Base-by-base conservation (phyloP, 2,113 vertebrate genomes). In the Ictalurus punctatus region DNA sequence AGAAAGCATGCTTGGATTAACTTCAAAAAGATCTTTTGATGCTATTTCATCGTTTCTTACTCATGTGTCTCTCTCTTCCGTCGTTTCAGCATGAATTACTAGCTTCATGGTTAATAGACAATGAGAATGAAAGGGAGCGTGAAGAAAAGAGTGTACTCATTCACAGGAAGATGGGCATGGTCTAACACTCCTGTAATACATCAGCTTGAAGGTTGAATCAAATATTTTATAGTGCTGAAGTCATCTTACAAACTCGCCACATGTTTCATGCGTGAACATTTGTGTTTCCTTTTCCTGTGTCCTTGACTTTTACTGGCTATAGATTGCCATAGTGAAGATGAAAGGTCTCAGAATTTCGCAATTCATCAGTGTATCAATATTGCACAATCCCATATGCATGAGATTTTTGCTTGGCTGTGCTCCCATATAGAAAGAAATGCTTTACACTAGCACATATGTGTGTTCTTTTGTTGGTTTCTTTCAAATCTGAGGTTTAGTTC, bases 381-480 rank as follows among this genome's bases (percentile, higher is more conserved):
- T 19, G 61, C 76, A 12, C 30, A 44, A 27, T 63, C 12, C 85
- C 58, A 86, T 59, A 40, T 58, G 69, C 30, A 74, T 74, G 52
- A 58, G 84, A 86, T 79, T 48, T 86, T 48, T 44, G 10, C 30
- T 63, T 63, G 85, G 73, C 73, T 65, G 7, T 79, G 7, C 27
- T 86, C 73, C 73, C 84, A 40, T 59, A 8, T 25, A 14, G 84
- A 56, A 7, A 73, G 67, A 58, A 78, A 61, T 37, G 69, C 23
- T n/a, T 83, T 82, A 19, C 30, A 1, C 79, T 30, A 78, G 37
- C 30, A n/a, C n/a, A 4, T 37, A n/a, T 54, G 1, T 37, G 21
- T 63, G 34, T 86, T 86, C 7, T 63, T 86, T 79, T 48, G 52
- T 79, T 79, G 16, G 61, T 86, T 63, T 78, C 25, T 71, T 76